phyloP scores from a whole-genome alignment of 2,797 vertebrate species.

The Diplodus sargus region DNA sequence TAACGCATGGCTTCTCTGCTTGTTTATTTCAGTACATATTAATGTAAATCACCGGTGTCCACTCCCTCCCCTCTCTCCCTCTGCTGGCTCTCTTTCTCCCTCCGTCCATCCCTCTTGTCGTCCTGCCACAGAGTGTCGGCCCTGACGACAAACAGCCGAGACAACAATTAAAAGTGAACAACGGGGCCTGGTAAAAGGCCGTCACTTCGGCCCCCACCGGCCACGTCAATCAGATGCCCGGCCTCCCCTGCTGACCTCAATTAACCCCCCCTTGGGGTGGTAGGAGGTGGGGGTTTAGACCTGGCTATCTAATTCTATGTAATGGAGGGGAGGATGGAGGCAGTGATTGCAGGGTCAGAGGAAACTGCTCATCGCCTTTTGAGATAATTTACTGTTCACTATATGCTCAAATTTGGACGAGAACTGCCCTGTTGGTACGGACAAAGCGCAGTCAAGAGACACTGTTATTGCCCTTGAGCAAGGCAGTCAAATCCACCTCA shows the following conservation, averaged over 20 bases:
- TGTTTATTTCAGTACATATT: constrained; percentile 78
- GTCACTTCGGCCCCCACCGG: background rate
- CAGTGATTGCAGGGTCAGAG: constrained; percentile 22
- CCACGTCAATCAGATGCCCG: constrained; percentile 57
- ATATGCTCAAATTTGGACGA: constrained; percentile 6
- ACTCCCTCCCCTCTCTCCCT: constrained; percentile 35
- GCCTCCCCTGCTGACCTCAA: constrained; percentile 70
- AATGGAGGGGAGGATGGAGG: constrained; percentile 14
- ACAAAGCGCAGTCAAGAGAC: background rate
- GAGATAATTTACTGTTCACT: constrained; percentile 24
- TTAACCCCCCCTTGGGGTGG: constrained; percentile 70
- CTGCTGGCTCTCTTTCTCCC: constrained; percentile 13
- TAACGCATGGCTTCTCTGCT: constrained; percentile 78
- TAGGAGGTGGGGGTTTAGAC: constrained; percentile 10
- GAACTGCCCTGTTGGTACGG: background rate
- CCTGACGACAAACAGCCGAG: constrained; percentile 58
- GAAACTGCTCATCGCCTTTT: constrained; percentile 22
- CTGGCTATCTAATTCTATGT: constrained; percentile 35
- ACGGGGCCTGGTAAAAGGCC: constrained; percentile 41
- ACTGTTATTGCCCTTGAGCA: background rate
- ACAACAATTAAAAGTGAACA: constrained; percentile 79
- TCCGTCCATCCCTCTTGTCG: constrained; percentile 51
- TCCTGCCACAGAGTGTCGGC: constrained; percentile 50
- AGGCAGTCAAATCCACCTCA: constrained; percentile 8
- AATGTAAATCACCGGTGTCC: constrained; percentile 77